Evolutionary conservation across 1,140 invertebrate genomes (phyloP).

Genomic region (Drosophila elegans): DNA sequence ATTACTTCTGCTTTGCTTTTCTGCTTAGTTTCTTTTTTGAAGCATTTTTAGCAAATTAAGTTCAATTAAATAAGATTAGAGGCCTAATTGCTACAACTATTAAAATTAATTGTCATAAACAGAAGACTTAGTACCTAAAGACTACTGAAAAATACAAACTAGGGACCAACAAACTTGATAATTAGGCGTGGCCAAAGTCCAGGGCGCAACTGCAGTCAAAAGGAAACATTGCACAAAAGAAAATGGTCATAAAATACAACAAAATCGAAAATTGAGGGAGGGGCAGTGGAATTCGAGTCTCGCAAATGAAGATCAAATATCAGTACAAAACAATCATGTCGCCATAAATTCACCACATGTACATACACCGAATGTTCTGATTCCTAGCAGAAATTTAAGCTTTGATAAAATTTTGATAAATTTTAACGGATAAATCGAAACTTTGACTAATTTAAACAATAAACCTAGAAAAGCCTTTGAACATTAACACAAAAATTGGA

Average conservation of each 20-base stretch:
- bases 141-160: conserved; percentile 33
- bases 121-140: conserved; percentile 39
- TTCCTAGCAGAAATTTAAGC: neutral
- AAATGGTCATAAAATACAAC: conserved; percentile 17
- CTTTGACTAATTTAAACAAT: neutral
- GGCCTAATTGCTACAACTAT: conserved; percentile 47
- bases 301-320: conserved; percentile 47
- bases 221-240: conserved; percentile 58
- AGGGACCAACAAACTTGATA: conserved; percentile 52
- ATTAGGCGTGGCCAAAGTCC: conserved; percentile 33
- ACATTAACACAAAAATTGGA: neutral
- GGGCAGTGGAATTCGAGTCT: conserved; percentile 71
- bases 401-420: neutral
- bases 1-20: conserved; percentile 19
- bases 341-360: conserved; percentile 1
- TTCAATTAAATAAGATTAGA: conserved; percentile 58
- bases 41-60: conserved; percentile 40
- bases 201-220: conserved; percentile 41
- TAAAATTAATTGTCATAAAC: conserved; percentile 55
- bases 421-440: no score
- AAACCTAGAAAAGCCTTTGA: neutral
- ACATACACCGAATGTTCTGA: neutral
- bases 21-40: conserved; percentile 33
- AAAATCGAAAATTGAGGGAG: conserved; percentile 5
- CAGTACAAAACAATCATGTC: conserved; percentile 24